Conservation (phyloP, 1,140 invertebrate species). For the Scaptodrosophila lebanonensis region DNA sequence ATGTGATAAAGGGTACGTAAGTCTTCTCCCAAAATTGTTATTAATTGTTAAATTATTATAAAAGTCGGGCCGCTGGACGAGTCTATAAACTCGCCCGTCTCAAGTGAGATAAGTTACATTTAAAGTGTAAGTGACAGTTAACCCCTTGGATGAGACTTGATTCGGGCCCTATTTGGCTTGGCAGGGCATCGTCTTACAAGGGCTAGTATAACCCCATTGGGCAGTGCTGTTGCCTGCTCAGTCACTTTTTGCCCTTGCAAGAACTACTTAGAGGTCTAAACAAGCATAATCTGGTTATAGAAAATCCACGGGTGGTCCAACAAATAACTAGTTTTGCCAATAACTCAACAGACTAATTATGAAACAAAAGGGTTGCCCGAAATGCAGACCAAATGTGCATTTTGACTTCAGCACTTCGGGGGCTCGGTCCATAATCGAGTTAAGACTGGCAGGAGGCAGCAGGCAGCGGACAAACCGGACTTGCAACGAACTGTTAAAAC, state of each 20-base stretch:
- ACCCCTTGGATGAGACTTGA: too few species aligned
- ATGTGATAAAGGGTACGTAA: too few species aligned
- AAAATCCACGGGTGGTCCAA: slow-evolving; percentile 13
- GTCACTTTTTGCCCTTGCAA: too few species aligned
- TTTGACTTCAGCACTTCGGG: slow-evolving; percentile 53
- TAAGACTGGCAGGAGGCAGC: slow-evolving; percentile 9
- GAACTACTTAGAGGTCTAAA: too few species aligned
- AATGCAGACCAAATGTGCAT: slow-evolving; percentile 51
- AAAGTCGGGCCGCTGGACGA: slow-evolving; percentile 14
- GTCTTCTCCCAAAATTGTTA: too few species aligned
- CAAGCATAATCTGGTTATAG: slow-evolving; percentile 34
- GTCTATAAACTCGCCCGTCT: too few species aligned
- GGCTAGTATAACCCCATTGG: too few species aligned
- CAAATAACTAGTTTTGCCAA: slow-evolving; percentile 56
- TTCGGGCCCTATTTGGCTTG: too few species aligned
- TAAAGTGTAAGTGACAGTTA: too few species aligned
- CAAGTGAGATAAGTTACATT: too few species aligned
- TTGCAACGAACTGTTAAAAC: slow-evolving; percentile 12
- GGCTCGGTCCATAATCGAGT: slow-evolving; percentile 24
- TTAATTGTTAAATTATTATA: slow-evolving; percentile 25
- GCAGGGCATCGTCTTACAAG: too few species aligned
- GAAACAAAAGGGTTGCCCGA: slow-evolving; percentile 48
- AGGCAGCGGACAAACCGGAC: slow-evolving; percentile 25
- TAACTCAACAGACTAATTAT: slow-evolving; percentile 68
- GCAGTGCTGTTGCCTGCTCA: too few species aligned